These are phyloP conservation scores for Sebastes elongatus DNA, from an alignment of 2,797 vertebrate genomes.

Conservation along the genomic window DNA sequence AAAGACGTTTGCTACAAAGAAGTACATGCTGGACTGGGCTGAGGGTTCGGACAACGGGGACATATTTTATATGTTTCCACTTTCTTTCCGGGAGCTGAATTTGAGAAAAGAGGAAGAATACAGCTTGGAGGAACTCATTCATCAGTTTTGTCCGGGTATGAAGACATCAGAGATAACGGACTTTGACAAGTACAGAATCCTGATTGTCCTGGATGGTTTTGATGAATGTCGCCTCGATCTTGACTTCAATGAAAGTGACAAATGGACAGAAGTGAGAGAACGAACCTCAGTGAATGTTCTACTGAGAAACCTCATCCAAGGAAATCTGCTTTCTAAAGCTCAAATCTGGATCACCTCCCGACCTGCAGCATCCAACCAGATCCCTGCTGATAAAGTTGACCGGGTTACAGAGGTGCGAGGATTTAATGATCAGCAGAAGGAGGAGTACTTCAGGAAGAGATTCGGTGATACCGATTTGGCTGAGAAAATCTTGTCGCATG, in stretches of 20 bases:
- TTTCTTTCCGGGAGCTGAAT: constrained; percentile 59
- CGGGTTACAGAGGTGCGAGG: constrained; percentile 68
- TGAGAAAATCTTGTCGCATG: constrained; percentile 24
- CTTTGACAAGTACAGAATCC: constrained; percentile 10
- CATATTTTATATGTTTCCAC: constrained; percentile 22
- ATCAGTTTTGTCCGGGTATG: constrained; percentile 37
- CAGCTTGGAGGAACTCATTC: constrained; percentile 20
- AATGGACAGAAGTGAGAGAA: not conserved
- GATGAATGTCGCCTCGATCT: constrained; percentile 42
- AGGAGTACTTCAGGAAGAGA: constrained; percentile 57
- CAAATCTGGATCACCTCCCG: constrained; percentile 71
- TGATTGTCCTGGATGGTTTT: constrained; percentile 59
- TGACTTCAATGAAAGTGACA: not conserved
- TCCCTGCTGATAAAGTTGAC: constrained; percentile 48
- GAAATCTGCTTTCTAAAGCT: constrained; percentile 62
- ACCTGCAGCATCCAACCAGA: constrained; percentile 57
- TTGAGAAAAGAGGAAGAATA: constrained; percentile 3
- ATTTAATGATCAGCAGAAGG: constrained; percentile 67
- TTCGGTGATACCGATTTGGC: constrained; percentile 11
- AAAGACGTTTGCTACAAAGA: constrained; percentile 52
- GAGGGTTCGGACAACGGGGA: not conserved
- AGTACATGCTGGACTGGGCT: constrained; percentile 66
- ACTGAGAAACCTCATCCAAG: constrained; percentile 54
- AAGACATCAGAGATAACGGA: constrained; percentile 29
- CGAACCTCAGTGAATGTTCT: constrained; percentile 9